A percentile compares a stretch with the other conserved stretches of the same genome.
Conservation (phyloP, 2,113 vertebrate species). For the Pelecanoides urinatrix region DNA sequence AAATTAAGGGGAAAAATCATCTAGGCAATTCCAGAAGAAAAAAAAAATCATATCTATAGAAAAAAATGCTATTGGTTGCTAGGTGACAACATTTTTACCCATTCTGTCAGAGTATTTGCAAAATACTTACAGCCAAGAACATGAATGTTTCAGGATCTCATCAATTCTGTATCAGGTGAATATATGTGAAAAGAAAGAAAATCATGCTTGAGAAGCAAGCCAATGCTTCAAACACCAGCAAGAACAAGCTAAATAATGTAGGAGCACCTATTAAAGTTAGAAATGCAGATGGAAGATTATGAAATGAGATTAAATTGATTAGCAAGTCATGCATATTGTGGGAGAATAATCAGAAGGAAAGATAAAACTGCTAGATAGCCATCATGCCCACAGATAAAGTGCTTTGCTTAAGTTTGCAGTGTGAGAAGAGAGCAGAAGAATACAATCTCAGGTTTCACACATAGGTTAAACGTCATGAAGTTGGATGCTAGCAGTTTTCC, state of each 20-base stretch:
- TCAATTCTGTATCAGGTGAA: neutral
- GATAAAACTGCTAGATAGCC: neutral
- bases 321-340: neutral
- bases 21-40: neutral
- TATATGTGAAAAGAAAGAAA: neutral
- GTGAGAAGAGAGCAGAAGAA: neutral
- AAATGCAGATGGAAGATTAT: neutral
- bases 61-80: conserved; percentile 34
- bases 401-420: neutral
- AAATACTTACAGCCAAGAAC: conserved; percentile 26
- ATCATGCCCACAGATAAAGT: neutral
- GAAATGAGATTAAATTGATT: neutral
- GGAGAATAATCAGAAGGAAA: neutral
- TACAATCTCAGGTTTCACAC: neutral
- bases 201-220: neutral
- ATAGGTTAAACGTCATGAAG: neutral
- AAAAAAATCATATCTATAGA: neutral
- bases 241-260: neutral
- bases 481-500: neutral
- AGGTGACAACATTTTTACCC: conserved; percentile 31
- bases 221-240: neutral
- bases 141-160: conserved; percentile 8
- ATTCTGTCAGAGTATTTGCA: conserved; percentile 26
- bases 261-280: neutral
- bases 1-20: neutral